Evolutionary conservation across 2,888 invertebrate genomes (phyloP).

Genomic region (Plutella xylostella): DNA sequence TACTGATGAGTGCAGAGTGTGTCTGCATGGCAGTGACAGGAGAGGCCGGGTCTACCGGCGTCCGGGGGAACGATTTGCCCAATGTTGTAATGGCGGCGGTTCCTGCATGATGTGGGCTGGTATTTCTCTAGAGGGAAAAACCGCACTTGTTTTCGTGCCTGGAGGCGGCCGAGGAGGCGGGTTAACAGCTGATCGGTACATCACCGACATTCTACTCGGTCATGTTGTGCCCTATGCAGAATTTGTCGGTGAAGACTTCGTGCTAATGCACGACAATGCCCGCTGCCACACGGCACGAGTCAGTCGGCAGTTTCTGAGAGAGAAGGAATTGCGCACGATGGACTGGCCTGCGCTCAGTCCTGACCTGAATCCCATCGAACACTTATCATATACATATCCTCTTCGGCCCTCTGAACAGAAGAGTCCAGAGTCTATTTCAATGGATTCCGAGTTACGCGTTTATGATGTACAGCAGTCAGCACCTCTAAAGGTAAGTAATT

Average conservation of each 20-base stretch:
- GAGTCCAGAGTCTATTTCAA: slow-evolving; percentile 36
- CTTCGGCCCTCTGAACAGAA: slow-evolving; percentile 36
- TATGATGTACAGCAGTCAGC: slow-evolving; percentile 39
- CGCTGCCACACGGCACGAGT: slow-evolving; percentile 37
- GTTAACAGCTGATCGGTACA: no score
- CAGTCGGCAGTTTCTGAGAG: slow-evolving; percentile 47
- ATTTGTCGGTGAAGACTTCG: slow-evolving; percentile 39
- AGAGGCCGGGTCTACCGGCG: no score
- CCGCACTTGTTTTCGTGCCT: no score
- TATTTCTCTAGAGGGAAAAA: no score
- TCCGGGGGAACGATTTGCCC: no score
- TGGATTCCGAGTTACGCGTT: slow-evolving; percentile 47
- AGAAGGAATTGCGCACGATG: slow-evolving; percentile 34
- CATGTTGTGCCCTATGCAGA: no score
- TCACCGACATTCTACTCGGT: no score
- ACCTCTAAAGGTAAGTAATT: slow-evolving; percentile 50
- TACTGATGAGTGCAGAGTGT: no score
- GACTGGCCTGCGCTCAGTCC: slow-evolving; percentile 34
- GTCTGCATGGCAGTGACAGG: no score
- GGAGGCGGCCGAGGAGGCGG: no score
- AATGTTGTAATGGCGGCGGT: no score
- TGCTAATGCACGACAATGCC: slow-evolving; percentile 39
- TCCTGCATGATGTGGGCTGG: no score
- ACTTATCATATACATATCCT: slow-evolving; percentile 37
- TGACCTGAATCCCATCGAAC: slow-evolving; percentile 59